These are phyloP conservation scores for Melospiza melodia DNA, from an alignment of 2,113 vertebrate species.

Conservation along the genomic window DNA sequence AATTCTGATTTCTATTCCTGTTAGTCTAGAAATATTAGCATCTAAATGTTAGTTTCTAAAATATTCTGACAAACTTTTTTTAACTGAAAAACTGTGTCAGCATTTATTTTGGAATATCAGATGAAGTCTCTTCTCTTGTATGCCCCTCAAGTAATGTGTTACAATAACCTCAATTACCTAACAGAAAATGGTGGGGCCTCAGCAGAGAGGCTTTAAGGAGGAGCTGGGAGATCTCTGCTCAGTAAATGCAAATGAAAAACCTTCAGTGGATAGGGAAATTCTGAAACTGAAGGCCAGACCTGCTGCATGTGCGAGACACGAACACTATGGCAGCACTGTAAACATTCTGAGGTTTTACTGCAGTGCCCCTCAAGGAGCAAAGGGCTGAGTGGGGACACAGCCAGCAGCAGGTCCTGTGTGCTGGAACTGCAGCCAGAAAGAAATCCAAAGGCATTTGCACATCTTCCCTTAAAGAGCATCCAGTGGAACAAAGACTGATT, in stretches of 20 bases:
- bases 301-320: neutral
- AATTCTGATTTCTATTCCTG: conserved; percentile 61
- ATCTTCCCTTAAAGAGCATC: neutral
- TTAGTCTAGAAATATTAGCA: conserved; percentile 64
- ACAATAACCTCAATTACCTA: conserved; percentile 55
- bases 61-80: conserved; percentile 58
- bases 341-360: neutral
- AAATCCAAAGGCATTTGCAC: neutral
- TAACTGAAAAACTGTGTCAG: conserved; percentile 55
- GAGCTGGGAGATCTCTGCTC: neutral
- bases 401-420: neutral
- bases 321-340: neutral
- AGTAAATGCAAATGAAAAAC: neutral
- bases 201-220: neutral
- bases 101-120: conserved; percentile 48
- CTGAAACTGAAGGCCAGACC: neutral
- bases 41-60: conserved; percentile 63
- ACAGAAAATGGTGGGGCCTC: neutral
- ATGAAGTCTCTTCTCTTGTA: conserved; percentile 8
- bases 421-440: neutral
- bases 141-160: conserved; percentile 36
- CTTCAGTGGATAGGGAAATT: neutral
- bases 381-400: neutral
- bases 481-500: neutral
- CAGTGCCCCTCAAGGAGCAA: neutral